These are phyloP conservation scores for Periphyllus acericola DNA, from an alignment of 2,888 invertebrate genomes.

Conservation along the genomic window DNA sequence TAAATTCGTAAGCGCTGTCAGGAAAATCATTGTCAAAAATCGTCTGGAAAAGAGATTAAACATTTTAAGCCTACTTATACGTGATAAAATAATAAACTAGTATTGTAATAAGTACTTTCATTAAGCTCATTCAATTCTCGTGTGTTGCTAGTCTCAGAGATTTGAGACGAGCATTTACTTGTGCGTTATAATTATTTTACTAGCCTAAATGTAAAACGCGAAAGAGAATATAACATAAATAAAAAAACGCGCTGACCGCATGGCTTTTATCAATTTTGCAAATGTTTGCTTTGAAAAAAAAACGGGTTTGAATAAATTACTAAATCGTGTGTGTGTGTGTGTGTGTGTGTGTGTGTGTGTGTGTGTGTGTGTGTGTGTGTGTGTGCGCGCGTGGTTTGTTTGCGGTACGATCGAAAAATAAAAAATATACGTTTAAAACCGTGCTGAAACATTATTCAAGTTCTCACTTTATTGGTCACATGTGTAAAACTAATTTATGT, in stretches of 20 bases:
- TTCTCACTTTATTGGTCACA: neutral
- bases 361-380: neutral
- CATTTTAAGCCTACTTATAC: neutral
- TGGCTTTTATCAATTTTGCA: neutral
- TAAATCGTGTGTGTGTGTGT: neutral
- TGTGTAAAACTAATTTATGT: neutral
- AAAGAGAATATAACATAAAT: too few species aligned
- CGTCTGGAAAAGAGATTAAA: slow-evolving; percentile 30
- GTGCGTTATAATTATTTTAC: too few species aligned
- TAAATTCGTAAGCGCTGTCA: neutral
- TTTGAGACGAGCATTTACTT: neutral
- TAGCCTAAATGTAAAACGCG: too few species aligned
- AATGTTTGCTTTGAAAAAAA: neutral
- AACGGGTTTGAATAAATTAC: neutral
- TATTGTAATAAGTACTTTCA: neutral
- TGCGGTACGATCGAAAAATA: neutral
- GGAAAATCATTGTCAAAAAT: slow-evolving; percentile 3
- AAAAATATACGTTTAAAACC: neutral
- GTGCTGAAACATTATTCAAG: neutral
- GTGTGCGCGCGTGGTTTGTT: neutral
- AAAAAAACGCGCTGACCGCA: too few species aligned
- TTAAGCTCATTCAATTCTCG: neutral
- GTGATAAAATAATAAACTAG: neutral
- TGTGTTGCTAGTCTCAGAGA: neutral
- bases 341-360: neutral